Percentiles rank a stretch among this genome's conserved stretches.
These are phyloP conservation scores for Carposina sasakii DNA, from an alignment of 1,140 invertebrate genomes.

Conservation along the genomic window DNA sequence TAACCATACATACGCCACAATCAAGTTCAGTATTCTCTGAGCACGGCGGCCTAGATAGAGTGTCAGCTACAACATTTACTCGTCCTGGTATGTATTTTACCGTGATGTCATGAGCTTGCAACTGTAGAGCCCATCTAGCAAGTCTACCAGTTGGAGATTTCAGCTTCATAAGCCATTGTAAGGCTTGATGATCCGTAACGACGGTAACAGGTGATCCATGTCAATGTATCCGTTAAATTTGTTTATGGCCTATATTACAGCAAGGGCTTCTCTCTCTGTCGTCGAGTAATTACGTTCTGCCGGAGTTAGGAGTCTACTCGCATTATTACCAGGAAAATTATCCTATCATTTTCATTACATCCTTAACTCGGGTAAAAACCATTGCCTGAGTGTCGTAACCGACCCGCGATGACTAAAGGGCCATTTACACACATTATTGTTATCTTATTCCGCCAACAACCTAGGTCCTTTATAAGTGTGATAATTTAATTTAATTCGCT, in stretches of 20 bases:
- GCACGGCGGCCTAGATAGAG: slow-evolving; percentile 13
- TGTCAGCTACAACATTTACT: slow-evolving; percentile 25
- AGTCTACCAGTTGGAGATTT: slow-evolving; percentile 42
- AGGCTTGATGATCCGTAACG: slow-evolving; percentile 60
- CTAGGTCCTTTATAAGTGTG: too few species aligned
- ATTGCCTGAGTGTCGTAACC: too few species aligned
- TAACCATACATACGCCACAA: too few species aligned
- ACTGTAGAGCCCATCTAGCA: slow-evolving; percentile 50
- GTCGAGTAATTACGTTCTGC: slow-evolving; percentile 1
- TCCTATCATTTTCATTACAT: too few species aligned
- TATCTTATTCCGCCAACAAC: too few species aligned
- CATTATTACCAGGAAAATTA: too few species aligned
- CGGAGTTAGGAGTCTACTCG: not conserved
- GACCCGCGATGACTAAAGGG: too few species aligned
- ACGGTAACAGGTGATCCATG: slow-evolving; percentile 44
- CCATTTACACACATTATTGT: too few species aligned
- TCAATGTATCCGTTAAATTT: slow-evolving; percentile 33
- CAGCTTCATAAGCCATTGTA: slow-evolving; percentile 55
- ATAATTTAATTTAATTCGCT: too few species aligned
- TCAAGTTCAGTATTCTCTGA: too few species aligned
- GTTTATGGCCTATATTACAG: not conserved
- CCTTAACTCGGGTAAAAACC: too few species aligned
- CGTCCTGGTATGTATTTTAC: slow-evolving; percentile 25
- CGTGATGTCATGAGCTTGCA: slow-evolving; percentile 45
- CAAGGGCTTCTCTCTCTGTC: not conserved